Evolutionary conservation across 2,888 invertebrate species (phyloP).

Genomic region (Dolichopus griseipennis): DNA sequence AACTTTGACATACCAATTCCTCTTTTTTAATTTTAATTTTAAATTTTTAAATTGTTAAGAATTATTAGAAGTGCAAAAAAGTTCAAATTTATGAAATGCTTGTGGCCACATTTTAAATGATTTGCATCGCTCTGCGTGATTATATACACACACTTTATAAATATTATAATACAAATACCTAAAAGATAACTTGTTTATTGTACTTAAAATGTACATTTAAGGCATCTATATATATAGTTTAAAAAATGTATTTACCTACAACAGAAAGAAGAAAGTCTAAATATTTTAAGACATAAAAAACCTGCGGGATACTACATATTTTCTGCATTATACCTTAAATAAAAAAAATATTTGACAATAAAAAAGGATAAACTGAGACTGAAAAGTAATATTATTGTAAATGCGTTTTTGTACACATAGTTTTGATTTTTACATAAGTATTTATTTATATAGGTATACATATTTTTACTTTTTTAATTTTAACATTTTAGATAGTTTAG

Average conservation of each 20-base stretch:
- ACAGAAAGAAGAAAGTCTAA: background rate
- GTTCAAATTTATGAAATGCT: slow-evolving; percentile 10
- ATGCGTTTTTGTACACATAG: no score
- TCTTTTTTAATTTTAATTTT: background rate
- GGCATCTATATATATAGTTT: background rate
- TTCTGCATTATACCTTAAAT: background rate
- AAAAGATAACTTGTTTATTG: background rate
- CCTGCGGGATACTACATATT: background rate
- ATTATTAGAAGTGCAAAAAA: background rate
- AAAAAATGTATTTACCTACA: background rate
- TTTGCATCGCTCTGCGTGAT: background rate
- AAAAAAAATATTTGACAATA: background rate
- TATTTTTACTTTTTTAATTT: background rate
- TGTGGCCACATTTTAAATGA: slow-evolving; percentile 10
- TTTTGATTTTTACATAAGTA: no score
- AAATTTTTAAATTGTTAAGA: no score
- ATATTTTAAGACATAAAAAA: slow-evolving; percentile 1
- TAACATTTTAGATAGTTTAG: background rate
- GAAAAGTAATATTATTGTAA: no score
- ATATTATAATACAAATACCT: background rate
- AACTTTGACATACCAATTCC: background rate
- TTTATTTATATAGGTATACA: no score
- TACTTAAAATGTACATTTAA: background rate
- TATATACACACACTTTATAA: background rate
- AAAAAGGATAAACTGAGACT: background rate